phyloP scores from a whole-genome alignment of 1,140 invertebrate genomes.

The Drosophila aff. region DNA sequence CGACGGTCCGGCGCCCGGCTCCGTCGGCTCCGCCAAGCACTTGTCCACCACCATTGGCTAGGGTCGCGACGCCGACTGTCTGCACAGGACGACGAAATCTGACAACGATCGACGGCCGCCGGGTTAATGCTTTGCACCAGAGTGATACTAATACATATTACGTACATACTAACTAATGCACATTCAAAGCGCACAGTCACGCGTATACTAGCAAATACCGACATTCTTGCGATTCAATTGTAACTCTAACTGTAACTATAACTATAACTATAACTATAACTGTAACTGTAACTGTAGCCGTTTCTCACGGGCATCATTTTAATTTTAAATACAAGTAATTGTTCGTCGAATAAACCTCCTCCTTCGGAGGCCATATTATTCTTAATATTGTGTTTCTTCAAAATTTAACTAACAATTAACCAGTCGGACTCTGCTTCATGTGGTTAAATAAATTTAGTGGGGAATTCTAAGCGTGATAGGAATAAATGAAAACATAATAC shows the following conservation, averaged over 20 bases:
- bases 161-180: conserved; percentile 74
- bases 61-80: neutral
- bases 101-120: conserved; percentile 2
- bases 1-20: conserved; percentile 46
- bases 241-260: conserved; percentile 55
- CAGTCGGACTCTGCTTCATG: neutral
- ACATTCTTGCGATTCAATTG: conserved; percentile 68
- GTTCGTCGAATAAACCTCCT: conserved; percentile 56
- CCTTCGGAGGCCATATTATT: neutral
- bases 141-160: conserved; percentile 80
- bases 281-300: conserved; percentile 57
- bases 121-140: conserved; percentile 66
- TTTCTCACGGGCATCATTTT: conserved; percentile 65
- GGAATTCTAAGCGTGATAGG: too few species aligned
- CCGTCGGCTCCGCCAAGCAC: conserved; percentile 54
- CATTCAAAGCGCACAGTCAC: conserved; percentile 58
- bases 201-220: conserved; percentile 58
- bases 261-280: neutral
- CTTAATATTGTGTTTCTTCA: neutral
- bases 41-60: conserved; percentile 67
- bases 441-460: neutral
- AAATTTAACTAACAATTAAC: neutral
- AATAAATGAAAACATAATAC: too few species aligned
- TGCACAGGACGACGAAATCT: conserved; percentile 1
- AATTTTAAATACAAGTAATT: conserved; percentile 68